Evolutionary conservation across 2,113 vertebrate genomes (phyloP), one percentile per base, ranked within the genome.

Genomic region (Leuciscus idus): DNA sequence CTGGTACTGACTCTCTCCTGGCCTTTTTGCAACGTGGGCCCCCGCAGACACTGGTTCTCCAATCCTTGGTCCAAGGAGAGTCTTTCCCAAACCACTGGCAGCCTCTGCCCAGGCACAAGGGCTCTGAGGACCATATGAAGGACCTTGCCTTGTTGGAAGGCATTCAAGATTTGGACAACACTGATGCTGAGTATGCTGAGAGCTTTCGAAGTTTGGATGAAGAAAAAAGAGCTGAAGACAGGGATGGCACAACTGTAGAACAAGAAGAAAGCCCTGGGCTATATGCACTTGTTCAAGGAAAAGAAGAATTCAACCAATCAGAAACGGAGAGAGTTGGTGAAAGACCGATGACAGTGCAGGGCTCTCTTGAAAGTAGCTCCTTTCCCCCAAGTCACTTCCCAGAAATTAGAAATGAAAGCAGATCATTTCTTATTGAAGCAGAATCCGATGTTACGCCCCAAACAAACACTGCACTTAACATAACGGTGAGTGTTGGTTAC

Each of bases 21-120:
- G 95, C 92, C 43, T 98, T 98, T 84, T 92, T 99, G 77, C 89
- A 93, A 50, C 94, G 95, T 30, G 85, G 94, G 2, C 88, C 94
- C 1, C 94, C 94, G 9, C 94, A 95, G 85, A 92, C 94, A 0
- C 78, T 94, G 0, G 89, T 95, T 0, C 92, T 95, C 33, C 92
- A 94, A 90, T 94, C 93, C 1, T 87, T 96, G 55, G 93, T 93
- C 39, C 92, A 94, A 6, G 94, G 93, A 0, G 93, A 95, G 84
- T 89, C 93, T 30, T 93, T 95, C 30, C 89, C 92, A 2, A 89
- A 90, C 21, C 93, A 92, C 85, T 92, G 91, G 75, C 90, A 90
- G 26, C 87, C 95, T 0, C 79, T 92, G 10, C 91, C 93, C 0
- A 85, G 83, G 85, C 93, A 90, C 46, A 90, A 90, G 66, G 88